Percentiles rank a stretch among this genome's conserved stretches.
phyloP scores from a whole-genome alignment of 2,113 vertebrate genomes.

The Pogonocichla stellata region DNA sequence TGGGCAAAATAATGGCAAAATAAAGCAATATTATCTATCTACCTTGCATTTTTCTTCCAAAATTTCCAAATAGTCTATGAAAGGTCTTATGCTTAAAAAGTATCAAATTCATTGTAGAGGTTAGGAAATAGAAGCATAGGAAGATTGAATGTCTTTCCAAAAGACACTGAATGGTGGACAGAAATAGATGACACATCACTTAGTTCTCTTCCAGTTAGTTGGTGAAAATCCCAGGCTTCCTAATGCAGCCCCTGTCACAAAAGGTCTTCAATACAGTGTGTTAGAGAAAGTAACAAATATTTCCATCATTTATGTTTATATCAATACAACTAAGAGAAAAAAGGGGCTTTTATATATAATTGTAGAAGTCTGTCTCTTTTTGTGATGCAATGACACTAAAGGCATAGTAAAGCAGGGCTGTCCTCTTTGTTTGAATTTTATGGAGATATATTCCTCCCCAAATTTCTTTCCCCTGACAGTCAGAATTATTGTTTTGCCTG shows the following conservation, averaged over 20 bases:
- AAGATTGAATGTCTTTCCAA: neutral
- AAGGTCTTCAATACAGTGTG: neutral
- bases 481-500: conserved; percentile 51
- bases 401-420: neutral
- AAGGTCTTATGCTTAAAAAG: neutral
- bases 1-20: neutral
- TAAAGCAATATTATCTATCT: neutral
- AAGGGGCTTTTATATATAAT: accelerated
- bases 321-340: neutral
- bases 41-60: neutral
- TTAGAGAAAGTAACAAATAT: neutral
- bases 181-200: neutral
- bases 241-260: neutral
- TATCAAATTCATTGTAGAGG: neutral
- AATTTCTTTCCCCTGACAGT: neutral
- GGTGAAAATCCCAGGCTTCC: neutral
- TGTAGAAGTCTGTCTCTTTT: neutral
- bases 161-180: neutral
- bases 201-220: neutral
- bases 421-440: conserved; percentile 4
- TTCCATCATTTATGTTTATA: neutral
- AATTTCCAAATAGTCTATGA: neutral
- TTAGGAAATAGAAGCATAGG: neutral
- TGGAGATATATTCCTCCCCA: neutral
- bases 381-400: neutral